These are phyloP conservation scores for Sepioteuthis lessoniana DNA, from an alignment of 2,888 invertebrate genomes.

Conservation along the genomic window DNA sequence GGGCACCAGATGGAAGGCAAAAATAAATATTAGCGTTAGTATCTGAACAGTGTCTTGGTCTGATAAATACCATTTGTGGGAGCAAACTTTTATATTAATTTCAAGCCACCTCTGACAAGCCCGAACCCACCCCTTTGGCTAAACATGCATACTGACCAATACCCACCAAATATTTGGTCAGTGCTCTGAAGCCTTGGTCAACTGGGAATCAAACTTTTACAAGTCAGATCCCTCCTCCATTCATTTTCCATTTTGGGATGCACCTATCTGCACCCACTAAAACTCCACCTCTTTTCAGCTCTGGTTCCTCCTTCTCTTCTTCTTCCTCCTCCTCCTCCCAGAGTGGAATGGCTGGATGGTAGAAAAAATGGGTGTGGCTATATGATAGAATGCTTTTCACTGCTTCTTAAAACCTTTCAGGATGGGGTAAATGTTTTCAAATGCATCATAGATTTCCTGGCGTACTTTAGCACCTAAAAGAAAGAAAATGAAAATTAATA, in stretches of 20 bases:
- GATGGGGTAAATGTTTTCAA: constrained; percentile 96
- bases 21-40: neutral
- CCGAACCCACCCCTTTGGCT: neutral
- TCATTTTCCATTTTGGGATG: neutral
- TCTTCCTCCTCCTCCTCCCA: neutral
- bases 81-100: too few species aligned
- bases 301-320: too few species aligned
- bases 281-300: neutral
- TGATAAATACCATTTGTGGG: too few species aligned
- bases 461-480: constrained; percentile 89
- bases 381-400: constrained; percentile 41
- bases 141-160: neutral
- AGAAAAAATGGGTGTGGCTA: neutral
- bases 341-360: neutral
- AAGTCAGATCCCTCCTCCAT: neutral
- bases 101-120: neutral
- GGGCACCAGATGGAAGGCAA: neutral
- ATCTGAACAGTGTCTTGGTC: neutral
- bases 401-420: constrained; percentile 91
- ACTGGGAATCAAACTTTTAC: neutral
- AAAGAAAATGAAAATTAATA: constrained; percentile 50
- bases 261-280: neutral
- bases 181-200: neutral
- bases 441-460: constrained; percentile 91
- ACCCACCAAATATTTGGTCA: neutral